Conservation (phyloP, 2,888 invertebrate genomes). For the Campoletis raptor region DNA sequence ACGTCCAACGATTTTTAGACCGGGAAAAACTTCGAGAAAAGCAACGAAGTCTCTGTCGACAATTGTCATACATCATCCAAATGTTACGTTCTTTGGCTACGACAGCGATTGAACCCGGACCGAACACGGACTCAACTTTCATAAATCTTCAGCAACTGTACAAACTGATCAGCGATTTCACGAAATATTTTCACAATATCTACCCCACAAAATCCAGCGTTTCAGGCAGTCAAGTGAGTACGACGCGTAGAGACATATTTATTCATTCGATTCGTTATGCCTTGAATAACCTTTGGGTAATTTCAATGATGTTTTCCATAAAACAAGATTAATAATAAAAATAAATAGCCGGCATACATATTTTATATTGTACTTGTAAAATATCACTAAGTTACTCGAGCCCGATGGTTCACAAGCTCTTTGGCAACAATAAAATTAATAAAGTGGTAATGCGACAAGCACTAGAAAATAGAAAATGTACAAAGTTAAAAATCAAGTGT, state of each 20-base stretch:
- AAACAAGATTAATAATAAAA: not conserved
- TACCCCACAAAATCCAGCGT: conserved; percentile 84
- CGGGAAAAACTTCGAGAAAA: conserved; percentile 85
- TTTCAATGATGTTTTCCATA: not conserved
- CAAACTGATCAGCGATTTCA: conserved; percentile 86
- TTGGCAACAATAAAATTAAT: not conserved
- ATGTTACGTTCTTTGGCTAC: no score
- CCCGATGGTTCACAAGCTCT: no score
- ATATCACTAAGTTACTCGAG: no score
- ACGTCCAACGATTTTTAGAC: conserved; percentile 74
- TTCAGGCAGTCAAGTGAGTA: conserved; percentile 86
- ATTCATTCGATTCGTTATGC: not conserved
- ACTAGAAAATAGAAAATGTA: not conserved
- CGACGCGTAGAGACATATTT: not conserved
- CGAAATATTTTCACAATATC: conserved; percentile 87
- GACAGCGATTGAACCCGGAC: conserved; percentile 86
- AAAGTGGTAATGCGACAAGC: conserved; percentile 69
- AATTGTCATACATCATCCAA: conserved; percentile 87
- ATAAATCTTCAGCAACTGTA: conserved; percentile 87
- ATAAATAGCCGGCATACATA: not conserved
- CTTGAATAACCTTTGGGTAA: not conserved
- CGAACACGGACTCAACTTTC: conserved; percentile 86
- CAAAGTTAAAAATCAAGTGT: not conserved
- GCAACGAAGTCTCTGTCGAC: conserved; percentile 87
- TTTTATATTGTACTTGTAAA: no score